Conservation (phyloP, 2,797 vertebrate genomes). For the Fringilla coelebs region DNA sequence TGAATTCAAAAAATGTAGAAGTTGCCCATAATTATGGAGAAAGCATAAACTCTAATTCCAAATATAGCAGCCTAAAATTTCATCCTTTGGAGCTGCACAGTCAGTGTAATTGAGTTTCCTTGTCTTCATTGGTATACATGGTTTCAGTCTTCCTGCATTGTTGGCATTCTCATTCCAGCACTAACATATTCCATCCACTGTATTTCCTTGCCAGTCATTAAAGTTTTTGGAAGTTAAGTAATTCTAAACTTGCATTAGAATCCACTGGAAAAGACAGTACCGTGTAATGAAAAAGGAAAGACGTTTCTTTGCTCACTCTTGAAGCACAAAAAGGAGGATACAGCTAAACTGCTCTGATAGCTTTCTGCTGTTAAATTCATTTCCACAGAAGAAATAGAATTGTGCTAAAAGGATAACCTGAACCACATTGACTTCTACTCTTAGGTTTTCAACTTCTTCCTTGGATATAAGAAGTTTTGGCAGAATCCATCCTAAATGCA, state of each 20-base stretch:
- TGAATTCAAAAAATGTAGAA: background rate
- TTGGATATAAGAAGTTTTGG: background rate
- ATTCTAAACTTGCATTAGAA: background rate
- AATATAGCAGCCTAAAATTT: background rate
- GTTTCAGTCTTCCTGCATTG: background rate
- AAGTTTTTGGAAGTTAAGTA: background rate
- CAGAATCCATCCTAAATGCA: background rate
- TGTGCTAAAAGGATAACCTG: background rate
- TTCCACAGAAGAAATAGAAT: background rate
- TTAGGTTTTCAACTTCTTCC: background rate
- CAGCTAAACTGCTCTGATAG: background rate
- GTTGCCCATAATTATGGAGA: background rate
- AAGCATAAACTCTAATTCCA: background rate
- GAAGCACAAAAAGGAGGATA: background rate
- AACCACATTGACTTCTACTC: background rate
- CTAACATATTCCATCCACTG: background rate
- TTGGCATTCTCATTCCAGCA: background rate
- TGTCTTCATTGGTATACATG: background rate
- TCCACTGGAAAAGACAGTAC: background rate
- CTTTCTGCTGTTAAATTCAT: background rate
- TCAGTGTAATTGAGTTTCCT: background rate
- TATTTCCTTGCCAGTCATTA: rapidly evolving
- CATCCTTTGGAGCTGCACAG: background rate
- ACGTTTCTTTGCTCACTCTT: background rate
- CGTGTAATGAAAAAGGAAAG: background rate